Evolutionary conservation across 2,888 invertebrate species (phyloP), one percentile per base, ranked within the genome.

Genomic region (Amiota minor): DNA sequence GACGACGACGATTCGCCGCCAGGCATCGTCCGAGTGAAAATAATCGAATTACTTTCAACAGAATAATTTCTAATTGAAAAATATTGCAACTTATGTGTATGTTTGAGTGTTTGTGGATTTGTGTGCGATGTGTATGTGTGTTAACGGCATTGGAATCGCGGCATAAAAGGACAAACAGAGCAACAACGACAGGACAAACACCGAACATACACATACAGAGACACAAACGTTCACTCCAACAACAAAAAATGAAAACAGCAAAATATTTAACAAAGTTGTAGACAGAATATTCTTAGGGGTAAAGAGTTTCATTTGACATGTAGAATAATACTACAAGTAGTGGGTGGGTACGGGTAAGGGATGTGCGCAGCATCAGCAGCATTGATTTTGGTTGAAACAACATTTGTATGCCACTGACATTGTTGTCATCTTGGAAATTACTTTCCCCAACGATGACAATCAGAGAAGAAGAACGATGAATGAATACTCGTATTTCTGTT

Each of bases 11-110:
- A 11, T 59, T 23, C 12, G n/a, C 56, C 55, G 49, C 55, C 70
- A 50, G 75, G 76, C 78, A 75, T 77, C 86, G 87, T 85, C 88
- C 86, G 87, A 89, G 88, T 88, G 89, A 86, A 87, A 89, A 87
- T 90, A 90, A 90, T 90, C 89, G 89, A 90, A 90, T 90, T 90
- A 90, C 87, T 89, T 90, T 89, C 90, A 88, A 87, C 84, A 89
- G 90, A 90, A 87, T 88, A 88, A 89, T 84, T 90, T 89, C 90
- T 90, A 90, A 90, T 90, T 90, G 90, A 90, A 90, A 90, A 90
- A 90, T 90, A 90, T 90, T 89, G 89, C 88, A 84, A 84, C 88
- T 86, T 83, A 79, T 83, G 86, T 80, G 20, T 16, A 78, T 77
- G 81, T n/a, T n/a, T n/a, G n/a, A n/a, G n/a, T 77, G 72, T 64